phyloP scores from a whole-genome alignment of 1,140 invertebrate genomes.

The Reticulitermes speratus region DNA sequence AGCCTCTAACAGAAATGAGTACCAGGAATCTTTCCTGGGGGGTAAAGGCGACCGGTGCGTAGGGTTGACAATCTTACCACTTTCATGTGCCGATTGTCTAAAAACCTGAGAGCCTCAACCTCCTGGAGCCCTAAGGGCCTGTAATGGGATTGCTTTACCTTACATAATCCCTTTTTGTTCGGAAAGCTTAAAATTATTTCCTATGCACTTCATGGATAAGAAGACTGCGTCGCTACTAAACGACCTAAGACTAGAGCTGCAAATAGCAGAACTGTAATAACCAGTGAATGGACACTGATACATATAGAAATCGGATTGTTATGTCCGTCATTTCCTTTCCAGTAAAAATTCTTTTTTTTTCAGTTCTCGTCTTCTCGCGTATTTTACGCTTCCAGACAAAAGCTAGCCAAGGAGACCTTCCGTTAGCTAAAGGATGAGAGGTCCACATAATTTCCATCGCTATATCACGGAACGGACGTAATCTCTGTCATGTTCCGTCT shows the following conservation, averaged over 20 bases:
- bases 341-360: background rate
- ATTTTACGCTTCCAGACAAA: background rate
- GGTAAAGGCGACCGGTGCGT: too few relatives aligned
- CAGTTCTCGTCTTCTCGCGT: background rate
- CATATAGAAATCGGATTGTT: background rate
- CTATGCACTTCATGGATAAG: background rate
- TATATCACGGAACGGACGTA: background rate
- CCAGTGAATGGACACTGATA: background rate
- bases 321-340: background rate
- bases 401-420: background rate
- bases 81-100: too few relatives aligned
- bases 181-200: background rate
- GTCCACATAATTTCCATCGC: background rate
- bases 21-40: too few relatives aligned
- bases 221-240: background rate
- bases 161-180: background rate
- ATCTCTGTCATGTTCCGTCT: background rate
- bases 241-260: background rate
- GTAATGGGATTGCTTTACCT: too few relatives aligned
- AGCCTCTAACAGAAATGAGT: too few relatives aligned
- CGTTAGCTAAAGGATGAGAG: background rate
- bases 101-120: too few relatives aligned
- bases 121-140: too few relatives aligned
- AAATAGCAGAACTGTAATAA: background rate
- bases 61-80: too few relatives aligned